Percentiles rank a stretch among this genome's conserved stretches.
Evolutionary conservation across 2,888 invertebrate species (phyloP).

Genomic region (Eupeodes latifasciatus): DNA sequence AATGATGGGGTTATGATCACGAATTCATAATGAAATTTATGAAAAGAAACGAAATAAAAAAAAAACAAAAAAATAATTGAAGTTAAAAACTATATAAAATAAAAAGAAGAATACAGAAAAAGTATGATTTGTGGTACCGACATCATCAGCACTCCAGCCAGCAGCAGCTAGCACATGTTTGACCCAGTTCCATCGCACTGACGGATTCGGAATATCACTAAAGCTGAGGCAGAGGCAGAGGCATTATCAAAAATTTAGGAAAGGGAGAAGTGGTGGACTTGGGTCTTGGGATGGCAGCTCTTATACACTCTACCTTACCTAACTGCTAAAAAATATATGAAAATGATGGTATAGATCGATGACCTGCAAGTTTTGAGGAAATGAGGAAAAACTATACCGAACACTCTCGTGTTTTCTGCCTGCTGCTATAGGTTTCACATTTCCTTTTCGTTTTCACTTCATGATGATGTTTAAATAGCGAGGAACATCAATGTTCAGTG

Average conservation of each 20-base stretch:
- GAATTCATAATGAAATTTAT: slow-evolving; percentile 73
- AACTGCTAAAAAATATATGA: too few relatives aligned
- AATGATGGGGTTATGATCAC: slow-evolving; percentile 58
- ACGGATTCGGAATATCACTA: slow-evolving; percentile 25
- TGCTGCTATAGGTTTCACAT: not conserved
- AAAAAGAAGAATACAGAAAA: slow-evolving; percentile 18
- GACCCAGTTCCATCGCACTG: slow-evolving; percentile 59
- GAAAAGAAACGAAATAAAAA: slow-evolving; percentile 46
- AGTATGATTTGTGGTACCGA: slow-evolving; percentile 36
- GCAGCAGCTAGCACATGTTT: slow-evolving; percentile 62
- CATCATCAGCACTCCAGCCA: slow-evolving; percentile 17
- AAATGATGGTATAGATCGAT: slow-evolving; percentile 62
- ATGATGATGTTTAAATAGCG: not conserved
- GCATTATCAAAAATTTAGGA: slow-evolving; percentile 60
- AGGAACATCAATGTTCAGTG: not conserved
- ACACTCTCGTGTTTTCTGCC: not conserved
- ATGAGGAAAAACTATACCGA: slow-evolving; percentile 30
- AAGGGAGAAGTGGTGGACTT: slow-evolving; percentile 53
- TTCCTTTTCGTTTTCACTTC: slow-evolving; percentile 12
- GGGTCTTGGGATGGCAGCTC: not conserved
- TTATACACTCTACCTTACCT: not conserved
- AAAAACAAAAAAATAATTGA: slow-evolving; percentile 58
- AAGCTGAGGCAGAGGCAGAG: slow-evolving; percentile 46
- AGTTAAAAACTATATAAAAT: slow-evolving; percentile 66
- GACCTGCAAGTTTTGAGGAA: slow-evolving; percentile 56